Evolutionary conservation across 2,888 invertebrate species (phyloP), one percentile per base, ranked within the genome.

Genomic region (Acleris cristana): DNA sequence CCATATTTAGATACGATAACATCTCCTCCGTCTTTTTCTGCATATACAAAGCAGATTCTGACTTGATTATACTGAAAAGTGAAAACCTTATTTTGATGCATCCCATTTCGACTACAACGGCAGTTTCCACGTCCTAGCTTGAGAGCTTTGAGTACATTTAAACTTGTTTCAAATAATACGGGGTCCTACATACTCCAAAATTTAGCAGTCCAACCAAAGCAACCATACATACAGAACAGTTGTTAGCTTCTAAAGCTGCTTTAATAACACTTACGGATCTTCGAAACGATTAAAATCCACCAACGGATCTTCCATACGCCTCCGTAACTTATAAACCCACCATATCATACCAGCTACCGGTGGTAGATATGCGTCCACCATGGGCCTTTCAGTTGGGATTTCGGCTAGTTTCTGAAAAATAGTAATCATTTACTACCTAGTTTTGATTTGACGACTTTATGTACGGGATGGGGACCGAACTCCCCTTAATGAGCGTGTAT

Each of bases 271-370:
- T 85, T 84, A 94, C 90, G 95, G 94, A 82, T 96, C 94, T 73
- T 96, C 96, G 70, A 96, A 92, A 40, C 94, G 66, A 66, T 94
- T 93, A 65, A 95, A 94, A 51, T 95, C 95, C 53, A 94, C 94
- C 77, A 95, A 91, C 0, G 96, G 95, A 62, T 83, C 82, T 40
- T 89, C 85, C 3, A 96, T 93, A 60, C 96, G 89, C 63, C 89
- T 83, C 21, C 93, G 92, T 49, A 97, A 80, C 82, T 97, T 97
- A 74, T 94, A 85, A 0, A 97, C 84, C 95, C 96, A 97, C 77
- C 95, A 94, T 19, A 98, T 82, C 56, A 95, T 92, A 0, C 97
- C 97, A 34, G 96, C 95, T 0, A 96, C 95, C 16, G 96, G 95
- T 0, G 98, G 97, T 79, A 96, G 95, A 80, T 96, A 95, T 16